phyloP scores from a whole-genome alignment of 2,888 invertebrate species.

The Hypolimnas misippus region DNA sequence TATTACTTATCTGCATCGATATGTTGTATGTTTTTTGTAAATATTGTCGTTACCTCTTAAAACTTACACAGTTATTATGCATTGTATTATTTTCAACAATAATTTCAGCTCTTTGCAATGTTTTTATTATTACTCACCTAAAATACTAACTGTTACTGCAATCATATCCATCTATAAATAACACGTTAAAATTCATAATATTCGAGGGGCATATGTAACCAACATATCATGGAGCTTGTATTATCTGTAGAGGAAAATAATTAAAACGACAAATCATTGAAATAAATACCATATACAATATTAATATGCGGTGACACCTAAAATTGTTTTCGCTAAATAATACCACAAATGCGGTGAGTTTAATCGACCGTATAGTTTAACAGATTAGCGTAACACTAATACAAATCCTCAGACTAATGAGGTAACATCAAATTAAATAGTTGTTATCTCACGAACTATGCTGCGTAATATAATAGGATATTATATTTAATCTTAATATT shows the following conservation, averaged over 20 bases:
- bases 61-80: no score
- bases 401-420: constrained; percentile 20
- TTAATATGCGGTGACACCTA: constrained; percentile 23
- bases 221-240: no score
- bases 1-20: no score
- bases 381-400: constrained; percentile 21
- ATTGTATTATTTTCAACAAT: no score
- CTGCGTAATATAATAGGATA: constrained; percentile 9
- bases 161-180: not conserved
- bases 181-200: not conserved
- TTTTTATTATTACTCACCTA: not conserved
- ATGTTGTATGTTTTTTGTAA: no score
- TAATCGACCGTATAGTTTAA: constrained; percentile 28
- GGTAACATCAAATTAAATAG: constrained; percentile 23
- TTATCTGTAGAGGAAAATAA: not conserved
- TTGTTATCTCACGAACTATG: constrained; percentile 18
- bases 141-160: not conserved
- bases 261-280: constrained; percentile 2
- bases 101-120: no score
- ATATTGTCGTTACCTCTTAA: no score
- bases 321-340: constrained; percentile 28
- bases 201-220: not conserved
- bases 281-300: constrained; percentile 21
- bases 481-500: constrained; percentile 1
- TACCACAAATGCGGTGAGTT: constrained; percentile 21